Base-by-base conservation (phyloP, 2,113 vertebrate genomes). In the Tachycineta bicolor region DNA sequence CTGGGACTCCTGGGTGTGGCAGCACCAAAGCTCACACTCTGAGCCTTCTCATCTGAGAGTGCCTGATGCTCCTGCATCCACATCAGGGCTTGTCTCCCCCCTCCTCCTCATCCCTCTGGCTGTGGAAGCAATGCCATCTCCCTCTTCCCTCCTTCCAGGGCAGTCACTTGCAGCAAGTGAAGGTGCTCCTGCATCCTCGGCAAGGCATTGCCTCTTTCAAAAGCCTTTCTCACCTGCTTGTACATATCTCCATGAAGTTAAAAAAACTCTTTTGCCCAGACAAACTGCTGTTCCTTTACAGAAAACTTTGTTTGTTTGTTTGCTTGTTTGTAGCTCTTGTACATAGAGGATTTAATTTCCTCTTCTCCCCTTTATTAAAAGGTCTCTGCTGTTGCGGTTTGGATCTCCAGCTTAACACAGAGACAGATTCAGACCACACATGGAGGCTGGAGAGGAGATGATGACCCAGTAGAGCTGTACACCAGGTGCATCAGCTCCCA, bases 21-120 rank as follows among this genome's bases (percentile, higher is more conserved):
- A 74, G 37, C 7, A 1, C 1, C 62, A 69, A 41, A 65, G 41
- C 4, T 65, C 64, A 60, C 18, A 37, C 37, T 37, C 37, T 37
- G 37, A 69, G 20, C 22, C 12, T 82, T 12, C 19, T 84, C 14
- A 53, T 26, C 31, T 3, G 2, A 28, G 20, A 80, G 15, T 2
- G 1, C 7, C 20, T 6, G 12, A 10, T 55, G 29, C 5, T 87
- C 21, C 58, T 2, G 0, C 18, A 5, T 7, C 33, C 0, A 0
- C 22, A 55, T 9, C 64, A 56, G 29, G 13, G 5, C 19, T 92
- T 22, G 6, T 53, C 29, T 77, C 24, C 31, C 83, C 24, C 29
- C 19, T 21, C 15, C 5, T 11, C 9, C 20, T 41, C 2, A 31
- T 1, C 21, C 21, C 14, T 31, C 67, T 55, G 56, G 8, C 28